Evolutionary conservation across 2,888 invertebrate genomes (phyloP).

Genomic region (Drosophila tanythrix): DNA sequence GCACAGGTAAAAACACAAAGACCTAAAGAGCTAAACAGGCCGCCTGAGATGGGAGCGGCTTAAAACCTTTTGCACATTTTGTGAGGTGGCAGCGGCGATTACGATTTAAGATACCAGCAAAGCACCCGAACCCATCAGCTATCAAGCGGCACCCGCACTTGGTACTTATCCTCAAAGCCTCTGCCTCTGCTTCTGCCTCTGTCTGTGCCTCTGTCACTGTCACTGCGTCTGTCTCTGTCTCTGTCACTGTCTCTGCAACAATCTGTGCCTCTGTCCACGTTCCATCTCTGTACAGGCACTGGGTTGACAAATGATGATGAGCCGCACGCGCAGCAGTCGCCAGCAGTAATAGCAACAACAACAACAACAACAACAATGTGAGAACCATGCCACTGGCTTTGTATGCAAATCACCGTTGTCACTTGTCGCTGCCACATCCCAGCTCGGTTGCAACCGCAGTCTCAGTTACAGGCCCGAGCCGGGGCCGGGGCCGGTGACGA

Average conservation of each 20-base stretch:
- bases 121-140: slow-evolving; percentile 45
- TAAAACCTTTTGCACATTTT: slow-evolving; percentile 53
- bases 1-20: slow-evolving; percentile 23
- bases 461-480: slow-evolving; percentile 15
- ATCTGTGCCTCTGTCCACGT: neutral
- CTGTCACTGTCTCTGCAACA: neutral
- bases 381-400: slow-evolving; percentile 49
- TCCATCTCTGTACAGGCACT: slow-evolving; percentile 1
- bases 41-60: slow-evolving; percentile 32
- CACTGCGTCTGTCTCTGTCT: neutral
- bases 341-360: slow-evolving; percentile 1
- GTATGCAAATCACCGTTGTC: slow-evolving; percentile 67
- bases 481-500: neutral
- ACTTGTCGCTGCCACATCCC: slow-evolving; percentile 49
- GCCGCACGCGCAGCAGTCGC: slow-evolving; percentile 58
- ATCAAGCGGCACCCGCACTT: slow-evolving; percentile 55
- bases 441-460: slow-evolving; percentile 18
- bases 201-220: neutral
- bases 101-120: slow-evolving; percentile 64
- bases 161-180: slow-evolving; percentile 32
- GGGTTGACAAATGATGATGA: slow-evolving; percentile 67
- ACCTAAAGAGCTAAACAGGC: slow-evolving; percentile 15
- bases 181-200: slow-evolving; percentile 3
- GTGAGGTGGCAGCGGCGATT: slow-evolving; percentile 40
- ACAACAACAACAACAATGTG: slow-evolving; percentile 12